Base-by-base conservation (phyloP, 2,113 vertebrate genomes). In the Neofelis nebulosa region DNA sequence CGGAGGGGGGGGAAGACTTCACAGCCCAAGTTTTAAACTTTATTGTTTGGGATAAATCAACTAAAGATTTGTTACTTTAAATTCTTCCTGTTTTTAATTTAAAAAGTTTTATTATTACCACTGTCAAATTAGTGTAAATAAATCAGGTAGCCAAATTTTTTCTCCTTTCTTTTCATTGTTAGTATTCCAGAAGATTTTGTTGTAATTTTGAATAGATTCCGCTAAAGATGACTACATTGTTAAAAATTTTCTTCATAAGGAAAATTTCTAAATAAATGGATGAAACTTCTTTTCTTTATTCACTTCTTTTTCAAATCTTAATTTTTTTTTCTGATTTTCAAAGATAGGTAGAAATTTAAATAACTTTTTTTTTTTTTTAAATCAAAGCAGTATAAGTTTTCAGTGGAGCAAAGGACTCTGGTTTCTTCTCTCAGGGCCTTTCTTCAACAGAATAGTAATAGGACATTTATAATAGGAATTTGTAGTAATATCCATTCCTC, bases 391-490 rank as follows among this genome's bases (percentile, higher is more conserved):
- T 11, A 89, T 73, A 87, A 91, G 61, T 91, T 88, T 50, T 48
- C 9, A 33, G 11, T 74, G 1, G 48, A 84, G 45, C 69, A 89
- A 68, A 92, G 78, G 63, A 74, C 80, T 9, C 12, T 94, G n/a
- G 1, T 84, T 87, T 93, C 63, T 93, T 82, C 63, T 65, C 29
- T 74, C 57, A 74, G n/a, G 38, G 9, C 10, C 16, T 92, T 8
- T 88, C 63, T 76, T 94, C 55, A 95, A 92, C 48, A 91, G 69
- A 94, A 74, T 91, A 66, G 50, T 94, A 91, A 85, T 55, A 85
- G 55, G 55, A 65, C 38, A 73, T 90, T 86, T 84, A 29, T 90
- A 95, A 57, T 86, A 91, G 15, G 48, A 86, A 92, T 92, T 89
- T 89, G 66, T 11, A 68, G 31, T 94, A 89, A 81, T 76, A 74